Percentiles rank a stretch among this genome's conserved stretches.
Evolutionary conservation across 2,888 invertebrate genomes (phyloP).

Genomic region (Volucella inanis): DNA sequence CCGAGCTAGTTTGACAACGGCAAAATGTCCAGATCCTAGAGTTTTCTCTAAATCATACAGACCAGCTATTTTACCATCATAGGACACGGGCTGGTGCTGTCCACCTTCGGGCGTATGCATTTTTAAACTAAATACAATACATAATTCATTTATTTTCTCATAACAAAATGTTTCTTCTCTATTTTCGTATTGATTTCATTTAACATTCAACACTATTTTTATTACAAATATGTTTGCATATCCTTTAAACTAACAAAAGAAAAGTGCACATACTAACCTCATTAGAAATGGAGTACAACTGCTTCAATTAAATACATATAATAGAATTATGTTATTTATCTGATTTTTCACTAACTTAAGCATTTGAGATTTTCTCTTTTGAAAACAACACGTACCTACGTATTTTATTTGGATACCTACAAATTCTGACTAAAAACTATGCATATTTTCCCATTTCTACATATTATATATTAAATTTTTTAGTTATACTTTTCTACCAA

Average conservation of each 20-base stretch:
- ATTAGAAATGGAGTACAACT: constrained; percentile 56
- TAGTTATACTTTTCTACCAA: not conserved
- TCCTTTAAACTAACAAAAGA: constrained; percentile 23
- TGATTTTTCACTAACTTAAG: not conserved
- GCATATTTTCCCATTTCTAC: constrained; percentile 52
- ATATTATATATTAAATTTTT: constrained; percentile 9
- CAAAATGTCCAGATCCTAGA: constrained; percentile 98
- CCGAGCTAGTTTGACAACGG: constrained; percentile 97
- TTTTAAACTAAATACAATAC: constrained; percentile 57
- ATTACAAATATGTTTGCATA: constrained; percentile 3
- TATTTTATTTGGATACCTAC: constrained; percentile 65
- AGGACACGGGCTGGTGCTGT: constrained; percentile 81
- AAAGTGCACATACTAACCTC: constrained; percentile 57
- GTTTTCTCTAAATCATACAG: constrained; percentile 99
- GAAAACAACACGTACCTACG: constrained; percentile 50
- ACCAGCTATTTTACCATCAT: constrained; percentile 96
- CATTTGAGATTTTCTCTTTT: constrained; percentile 18
- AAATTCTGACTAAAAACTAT: constrained; percentile 55
- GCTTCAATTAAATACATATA: constrained; percentile 54
- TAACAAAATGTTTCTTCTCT: not conserved
- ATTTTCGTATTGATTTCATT: constrained; percentile 16
- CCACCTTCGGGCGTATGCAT: constrained; percentile 70
- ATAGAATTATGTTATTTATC: constrained; percentile 25
- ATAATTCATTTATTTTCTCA: not conserved
- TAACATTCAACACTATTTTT: constrained; percentile 6